A percentile compares a stretch with the other conserved stretches of the same genome.
Evolutionary conservation across 2,113 vertebrate genomes (phyloP).

Genomic region (Clarias macrocephalus): DNA sequence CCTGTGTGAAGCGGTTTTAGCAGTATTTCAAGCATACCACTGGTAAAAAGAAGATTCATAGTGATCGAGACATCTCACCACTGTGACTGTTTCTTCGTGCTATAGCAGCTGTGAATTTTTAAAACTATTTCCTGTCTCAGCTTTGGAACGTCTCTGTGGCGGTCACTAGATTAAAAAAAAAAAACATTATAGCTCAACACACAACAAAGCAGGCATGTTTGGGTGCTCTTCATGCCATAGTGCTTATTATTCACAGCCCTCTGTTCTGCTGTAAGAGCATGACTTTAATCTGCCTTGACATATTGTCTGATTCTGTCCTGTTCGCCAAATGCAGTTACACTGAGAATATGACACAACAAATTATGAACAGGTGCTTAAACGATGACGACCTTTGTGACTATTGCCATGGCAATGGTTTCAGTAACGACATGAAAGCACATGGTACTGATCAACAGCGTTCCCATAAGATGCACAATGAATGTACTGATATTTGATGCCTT

Average conservation of each 20-base stretch:
- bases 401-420: constrained; percentile 42
- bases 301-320: constrained; percentile 28
- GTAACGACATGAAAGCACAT: background rate
- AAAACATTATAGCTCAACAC: background rate
- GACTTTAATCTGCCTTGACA: constrained; percentile 34
- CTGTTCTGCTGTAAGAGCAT: background rate
- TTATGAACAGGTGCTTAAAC: constrained; percentile 34
- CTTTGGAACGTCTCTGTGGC: background rate
- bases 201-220: background rate
- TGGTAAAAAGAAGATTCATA: background rate
- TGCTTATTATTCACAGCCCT: background rate
- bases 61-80: background rate
- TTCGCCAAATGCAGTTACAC: constrained; percentile 5
- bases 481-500: background rate
- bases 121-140: background rate
- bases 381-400: constrained; percentile 44
- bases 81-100: background rate
- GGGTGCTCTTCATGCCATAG: background rate
- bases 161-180: background rate
- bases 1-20: background rate
- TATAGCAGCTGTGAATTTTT: background rate
- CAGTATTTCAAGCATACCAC: background rate
- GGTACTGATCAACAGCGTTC: background rate
- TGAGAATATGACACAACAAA: constrained; percentile 43
- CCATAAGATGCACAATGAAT: background rate